Evolutionary conservation across 2,797 vertebrate species (phyloP), one percentile per base, ranked within the genome.

Genomic region (Hafferia zeledoni): DNA sequence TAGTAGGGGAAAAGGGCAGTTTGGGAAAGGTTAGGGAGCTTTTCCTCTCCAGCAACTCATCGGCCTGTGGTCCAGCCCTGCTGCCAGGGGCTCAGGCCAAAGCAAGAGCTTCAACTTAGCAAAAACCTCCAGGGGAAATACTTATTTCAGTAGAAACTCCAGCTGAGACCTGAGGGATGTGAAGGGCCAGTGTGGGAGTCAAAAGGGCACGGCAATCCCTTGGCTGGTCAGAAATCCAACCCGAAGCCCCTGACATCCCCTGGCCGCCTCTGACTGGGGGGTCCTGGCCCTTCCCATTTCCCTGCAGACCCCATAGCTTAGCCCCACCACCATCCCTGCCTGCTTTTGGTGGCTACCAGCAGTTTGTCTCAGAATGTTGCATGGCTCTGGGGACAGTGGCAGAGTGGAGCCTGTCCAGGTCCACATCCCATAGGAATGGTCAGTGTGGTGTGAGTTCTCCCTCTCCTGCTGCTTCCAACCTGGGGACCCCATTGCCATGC

Each of bases 11-110:
- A 95, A 70, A 94, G 95, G 91, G 83, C 93, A 90, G 55, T 49
- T 95, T 95, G 94, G 77, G 87, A 96, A 96, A 91, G 95, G 94
- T 19, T 93, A 87, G 63, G 72, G 80, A 96, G 77, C 69, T 83
- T 87, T 94, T 95, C 74, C 71, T 94, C 89, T 83, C 87, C 47
- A 49, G 94, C 0, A 59, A 64, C 92, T 96, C 74, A 74, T 89
- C 2, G 3, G 75, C 84, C 56, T 3, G 2, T 28, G 72, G 75
- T 83, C 71, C 81, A 76, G 60, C 91, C 47, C 44, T 0, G 0
- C 65, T 87, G 63, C 78, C 90, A 87, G 47, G 30, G 31, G 67
- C 79, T 76, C 80, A 0, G 0, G 90, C 91, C 79, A 87, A 95
- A 89, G 31, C 7, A 5, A 92, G 71, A 85, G 41, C 71, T 55